phyloP scores from a whole-genome alignment of 2,888 invertebrate species.

The Torymus tubicola region DNA sequence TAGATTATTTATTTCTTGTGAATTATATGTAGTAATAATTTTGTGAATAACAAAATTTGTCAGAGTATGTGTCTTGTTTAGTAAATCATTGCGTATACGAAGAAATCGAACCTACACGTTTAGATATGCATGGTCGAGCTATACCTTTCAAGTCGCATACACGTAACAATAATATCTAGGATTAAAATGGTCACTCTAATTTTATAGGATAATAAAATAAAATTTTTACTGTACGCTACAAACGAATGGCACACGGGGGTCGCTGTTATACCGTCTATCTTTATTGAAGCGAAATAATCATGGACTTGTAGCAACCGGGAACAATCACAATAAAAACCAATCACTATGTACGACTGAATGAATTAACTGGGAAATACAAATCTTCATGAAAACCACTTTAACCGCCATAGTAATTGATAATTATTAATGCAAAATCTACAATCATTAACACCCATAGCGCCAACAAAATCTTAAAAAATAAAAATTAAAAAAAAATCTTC shows the following conservation, averaged over 20 bases:
- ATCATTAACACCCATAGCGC: too few species aligned
- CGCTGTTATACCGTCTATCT: conserved; percentile 33
- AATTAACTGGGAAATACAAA: conserved; percentile 14
- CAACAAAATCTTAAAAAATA: too few species aligned
- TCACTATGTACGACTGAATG: conserved; percentile 19
- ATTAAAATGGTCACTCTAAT: conserved; percentile 20
- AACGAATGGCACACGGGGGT: conserved; percentile 21
- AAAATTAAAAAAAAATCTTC: too few species aligned
- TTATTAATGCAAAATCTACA: too few species aligned
- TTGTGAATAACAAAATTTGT: too few species aligned
- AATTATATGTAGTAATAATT: neutral
- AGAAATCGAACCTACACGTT: neutral
- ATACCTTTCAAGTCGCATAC: neutral
- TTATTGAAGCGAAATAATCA: conserved; percentile 38
- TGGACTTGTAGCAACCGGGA: conserved; percentile 25
- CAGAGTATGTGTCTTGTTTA: too few species aligned
- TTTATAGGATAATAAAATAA: conserved; percentile 47
- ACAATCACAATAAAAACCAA: conserved; percentile 40
- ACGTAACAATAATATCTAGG: conserved; percentile 20
- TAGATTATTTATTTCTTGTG: neutral
- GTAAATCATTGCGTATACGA: too few species aligned
- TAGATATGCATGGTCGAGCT: conserved; percentile 1
- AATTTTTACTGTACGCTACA: conserved; percentile 43
- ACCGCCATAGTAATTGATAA: neutral
- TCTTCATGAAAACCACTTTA: conserved; percentile 18